phyloP scores from a whole-genome alignment of 2,113 vertebrate genomes.

The Hystrix cristata region DNA sequence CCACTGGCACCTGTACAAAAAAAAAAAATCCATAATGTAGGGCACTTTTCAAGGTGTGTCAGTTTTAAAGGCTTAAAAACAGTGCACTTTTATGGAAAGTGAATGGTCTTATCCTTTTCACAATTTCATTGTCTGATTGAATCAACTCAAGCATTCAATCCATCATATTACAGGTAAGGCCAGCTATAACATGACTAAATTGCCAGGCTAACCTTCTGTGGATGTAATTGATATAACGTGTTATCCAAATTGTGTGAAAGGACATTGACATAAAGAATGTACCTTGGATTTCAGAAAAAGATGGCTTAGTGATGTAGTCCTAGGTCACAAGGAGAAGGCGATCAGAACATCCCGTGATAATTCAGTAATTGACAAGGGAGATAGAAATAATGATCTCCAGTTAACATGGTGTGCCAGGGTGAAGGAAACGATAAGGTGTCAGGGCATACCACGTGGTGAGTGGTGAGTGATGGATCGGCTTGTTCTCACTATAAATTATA shows the following conservation, averaged over 20 bases:
- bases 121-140: conserved; percentile 74
- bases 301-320: not conserved
- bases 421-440: not conserved
- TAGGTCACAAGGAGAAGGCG: conserved; percentile 45
- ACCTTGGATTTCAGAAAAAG: conserved; percentile 40
- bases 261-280: conserved; percentile 54
- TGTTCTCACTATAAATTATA: not conserved
- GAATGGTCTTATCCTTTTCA: conserved; percentile 74
- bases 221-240: conserved; percentile 63
- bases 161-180: conserved; percentile 69
- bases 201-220: conserved; percentile 78
- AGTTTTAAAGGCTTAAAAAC: conserved; percentile 76
- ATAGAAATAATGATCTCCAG: conserved; percentile 59
- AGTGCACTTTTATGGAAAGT: conserved; percentile 80
- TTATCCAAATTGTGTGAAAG: conserved; percentile 67
- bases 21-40: conserved; percentile 73
- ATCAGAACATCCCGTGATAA: conserved; percentile 36
- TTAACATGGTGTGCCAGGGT: not conserved
- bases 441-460: not conserved
- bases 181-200: conserved; percentile 71
- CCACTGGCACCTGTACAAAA: conserved; percentile 70
- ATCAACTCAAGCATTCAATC: conserved; percentile 80
- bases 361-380: conserved; percentile 43
- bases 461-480: not conserved
- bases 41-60: conserved; percentile 77